Evolutionary conservation across 92 coral and sea anemone species (phyloP).

Genomic region (Bergia sp.): DNA sequence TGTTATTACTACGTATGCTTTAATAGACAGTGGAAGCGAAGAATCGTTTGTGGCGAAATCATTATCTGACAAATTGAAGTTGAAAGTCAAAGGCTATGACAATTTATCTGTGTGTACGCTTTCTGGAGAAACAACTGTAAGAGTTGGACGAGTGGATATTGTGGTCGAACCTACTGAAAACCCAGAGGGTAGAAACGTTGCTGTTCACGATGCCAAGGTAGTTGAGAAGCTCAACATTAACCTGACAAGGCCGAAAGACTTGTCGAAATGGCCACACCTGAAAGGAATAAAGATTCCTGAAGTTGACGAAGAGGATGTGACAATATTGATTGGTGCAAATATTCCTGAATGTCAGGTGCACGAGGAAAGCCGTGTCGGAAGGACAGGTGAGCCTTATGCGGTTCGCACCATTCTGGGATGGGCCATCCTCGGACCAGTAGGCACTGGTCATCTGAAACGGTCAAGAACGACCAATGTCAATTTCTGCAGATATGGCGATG

Average conservation of each 20-base stretch:
- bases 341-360: constrained; percentile 66
- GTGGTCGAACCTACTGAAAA: constrained; percentile 47
- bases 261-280: too few species aligned
- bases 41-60: constrained; percentile 59
- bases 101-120: constrained; percentile 51
- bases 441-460: too few species aligned
- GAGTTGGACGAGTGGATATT: constrained; percentile 57
- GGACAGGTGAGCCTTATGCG: constrained; percentile 65
- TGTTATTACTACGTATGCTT: constrained; percentile 51
- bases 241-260: constrained; percentile 51
- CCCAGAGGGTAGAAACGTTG: constrained; percentile 37
- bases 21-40: constrained; percentile 68
- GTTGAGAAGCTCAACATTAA: too few species aligned
- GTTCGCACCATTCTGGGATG: too few species aligned
- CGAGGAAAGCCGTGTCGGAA: constrained; percentile 68
- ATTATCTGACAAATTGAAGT: constrained; percentile 53
- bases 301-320: constrained; percentile 53
- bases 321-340: constrained; percentile 65
- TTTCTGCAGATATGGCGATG: too few species aligned
- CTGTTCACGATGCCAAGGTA: constrained; percentile 48
- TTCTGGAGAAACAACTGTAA: constrained; percentile 56
- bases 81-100: constrained; percentile 46
- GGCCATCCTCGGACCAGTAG: too few species aligned
- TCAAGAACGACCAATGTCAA: too few species aligned
- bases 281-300: constrained; percentile 51